These are phyloP conservation scores for Metellina segmentata DNA, from an alignment of 2,888 invertebrate species.

Conservation along the genomic window DNA sequence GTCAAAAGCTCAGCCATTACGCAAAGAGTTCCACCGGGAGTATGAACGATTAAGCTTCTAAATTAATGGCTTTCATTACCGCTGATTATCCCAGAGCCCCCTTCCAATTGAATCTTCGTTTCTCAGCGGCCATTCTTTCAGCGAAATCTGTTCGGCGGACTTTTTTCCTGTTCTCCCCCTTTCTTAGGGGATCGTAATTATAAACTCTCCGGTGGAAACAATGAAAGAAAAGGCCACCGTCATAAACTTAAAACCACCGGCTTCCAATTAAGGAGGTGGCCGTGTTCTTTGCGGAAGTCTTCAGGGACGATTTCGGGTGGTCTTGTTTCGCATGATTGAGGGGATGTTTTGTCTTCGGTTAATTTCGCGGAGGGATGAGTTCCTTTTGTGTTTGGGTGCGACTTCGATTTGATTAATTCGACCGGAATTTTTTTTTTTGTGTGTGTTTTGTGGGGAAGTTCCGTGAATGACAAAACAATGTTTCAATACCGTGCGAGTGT, in stretches of 20 bases:
- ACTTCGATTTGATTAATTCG: background rate
- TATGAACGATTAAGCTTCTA: slow-evolving; percentile 74
- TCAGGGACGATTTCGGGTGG: background rate
- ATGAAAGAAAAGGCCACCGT: slow-evolving; percentile 54
- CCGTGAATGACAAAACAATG: too few relatives aligned
- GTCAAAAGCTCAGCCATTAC: slow-evolving; percentile 71
- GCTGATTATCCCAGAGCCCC: slow-evolving; percentile 70
- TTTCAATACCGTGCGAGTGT: too few relatives aligned
- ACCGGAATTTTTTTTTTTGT: background rate
- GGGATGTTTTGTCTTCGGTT: slow-evolving; percentile 5
- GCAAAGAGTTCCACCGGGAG: slow-evolving; percentile 29
- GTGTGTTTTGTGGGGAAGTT: background rate
- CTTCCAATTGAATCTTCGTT: slow-evolving; percentile 73
- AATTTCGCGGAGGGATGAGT: background rate
- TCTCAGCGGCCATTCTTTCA: slow-evolving; percentile 48
- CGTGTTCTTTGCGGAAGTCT: background rate
- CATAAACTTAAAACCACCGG: slow-evolving; percentile 24
- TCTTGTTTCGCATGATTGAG: background rate
- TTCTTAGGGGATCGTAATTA: slow-evolving; percentile 46
- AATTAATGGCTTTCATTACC: slow-evolving; percentile 77
- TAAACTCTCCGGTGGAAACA: slow-evolving; percentile 60
- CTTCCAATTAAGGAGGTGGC: slow-evolving; percentile 35
- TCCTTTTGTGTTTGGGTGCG: background rate
- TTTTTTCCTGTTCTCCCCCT: slow-evolving; percentile 27
- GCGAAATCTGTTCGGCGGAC: slow-evolving; percentile 41